Conservation (phyloP, 2,113 vertebrate species). For the Rafetus swinhoei region DNA sequence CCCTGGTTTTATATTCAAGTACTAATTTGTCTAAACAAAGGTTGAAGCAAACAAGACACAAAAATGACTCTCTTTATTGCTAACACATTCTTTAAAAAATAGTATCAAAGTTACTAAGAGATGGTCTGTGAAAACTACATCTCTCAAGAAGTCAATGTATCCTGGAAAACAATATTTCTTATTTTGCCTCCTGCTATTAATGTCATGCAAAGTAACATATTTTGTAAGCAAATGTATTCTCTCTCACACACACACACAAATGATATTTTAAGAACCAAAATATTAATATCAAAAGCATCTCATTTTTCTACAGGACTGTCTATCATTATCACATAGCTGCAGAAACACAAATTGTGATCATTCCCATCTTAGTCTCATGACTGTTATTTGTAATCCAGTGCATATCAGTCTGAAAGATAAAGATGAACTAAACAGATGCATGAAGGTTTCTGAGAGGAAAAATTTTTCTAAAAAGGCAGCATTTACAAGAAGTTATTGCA, state of each 20-base stretch:
- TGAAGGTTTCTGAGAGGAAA: neutral
- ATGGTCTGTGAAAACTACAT: neutral
- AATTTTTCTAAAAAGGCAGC: neutral
- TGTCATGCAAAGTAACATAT: neutral
- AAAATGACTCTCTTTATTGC: neutral
- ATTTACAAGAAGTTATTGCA: neutral
- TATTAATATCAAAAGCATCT: neutral
- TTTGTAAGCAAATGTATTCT: neutral
- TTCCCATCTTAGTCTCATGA: neutral
- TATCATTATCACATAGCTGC: neutral
- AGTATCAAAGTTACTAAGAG: neutral
- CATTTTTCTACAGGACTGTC: neutral
- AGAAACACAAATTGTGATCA: neutral
- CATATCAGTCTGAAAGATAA: neutral
- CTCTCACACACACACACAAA: neutral
- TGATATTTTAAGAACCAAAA: neutral
- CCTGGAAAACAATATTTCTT: neutral
- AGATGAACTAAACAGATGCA: neutral
- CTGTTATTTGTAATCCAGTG: neutral
- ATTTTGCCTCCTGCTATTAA: neutral
- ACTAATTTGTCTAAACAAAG: neutral
- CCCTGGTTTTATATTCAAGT: neutral
- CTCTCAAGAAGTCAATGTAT: neutral
- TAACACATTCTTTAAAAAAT: neutral
- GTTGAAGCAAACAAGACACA: neutral